phyloP scores from a whole-genome alignment of 2,888 invertebrate genomes.

The Platerodrilus igneus region DNA sequence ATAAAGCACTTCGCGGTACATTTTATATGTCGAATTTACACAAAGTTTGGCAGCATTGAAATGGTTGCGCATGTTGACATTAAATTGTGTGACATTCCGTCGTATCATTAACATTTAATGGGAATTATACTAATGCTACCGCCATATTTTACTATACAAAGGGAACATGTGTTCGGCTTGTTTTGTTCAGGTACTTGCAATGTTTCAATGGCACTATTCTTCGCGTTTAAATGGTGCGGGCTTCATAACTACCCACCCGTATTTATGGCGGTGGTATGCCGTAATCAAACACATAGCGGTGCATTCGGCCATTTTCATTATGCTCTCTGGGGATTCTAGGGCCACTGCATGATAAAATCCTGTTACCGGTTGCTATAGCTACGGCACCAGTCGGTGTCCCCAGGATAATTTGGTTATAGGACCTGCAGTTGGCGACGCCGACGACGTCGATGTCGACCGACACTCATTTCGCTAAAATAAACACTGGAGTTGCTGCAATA shows the following conservation, averaged over 20 bases:
- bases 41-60: conserved; percentile 41
- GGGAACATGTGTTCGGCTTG: conserved; percentile 46
- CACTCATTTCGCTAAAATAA: conserved; percentile 27
- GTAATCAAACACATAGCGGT: conserved; percentile 22
- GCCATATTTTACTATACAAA: conserved; percentile 44
- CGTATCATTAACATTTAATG: conserved; percentile 49
- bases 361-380: conserved; percentile 37
- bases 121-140: conserved; percentile 41
- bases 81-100: conserved; percentile 47
- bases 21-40: conserved; percentile 43
- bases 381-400: conserved; percentile 32
- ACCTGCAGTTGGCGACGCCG: conserved; percentile 28
- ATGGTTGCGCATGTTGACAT: conserved; percentile 43
- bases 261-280: conserved; percentile 25
- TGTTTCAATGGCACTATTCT: conserved; percentile 27
- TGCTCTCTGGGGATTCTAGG: conserved; percentile 22
- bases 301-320: conserved; percentile 27
- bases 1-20: conserved; percentile 38
- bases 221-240: conserved; percentile 24
- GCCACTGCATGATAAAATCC: conserved; percentile 37
- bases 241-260: conserved; percentile 22
- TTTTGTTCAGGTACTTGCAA: conserved; percentile 33
- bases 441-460: conserved; percentile 26
- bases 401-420: conserved; percentile 40
- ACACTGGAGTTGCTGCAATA: conserved; percentile 28